Evolutionary conservation across 2,797 vertebrate genomes (phyloP), one percentile per base, ranked within the genome.

Genomic region (Leuciscus waleckii): DNA sequence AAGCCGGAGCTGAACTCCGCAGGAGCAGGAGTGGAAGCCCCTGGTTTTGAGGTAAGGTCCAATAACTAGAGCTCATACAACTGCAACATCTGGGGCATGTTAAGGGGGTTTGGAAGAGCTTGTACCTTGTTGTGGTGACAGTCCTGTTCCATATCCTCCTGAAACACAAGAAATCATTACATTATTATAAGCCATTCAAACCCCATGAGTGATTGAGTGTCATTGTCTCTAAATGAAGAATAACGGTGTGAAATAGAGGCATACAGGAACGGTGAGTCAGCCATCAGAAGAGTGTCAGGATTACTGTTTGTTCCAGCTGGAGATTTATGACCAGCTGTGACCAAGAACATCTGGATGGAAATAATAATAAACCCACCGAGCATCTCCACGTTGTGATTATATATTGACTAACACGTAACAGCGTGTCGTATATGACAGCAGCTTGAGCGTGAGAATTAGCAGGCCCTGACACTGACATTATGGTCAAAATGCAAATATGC

Each of bases 91-190:
- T 6, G 23, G 49, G 8, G 32, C 29, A 49, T 43, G 21, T 75
- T 2, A 29, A 23, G 21, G 19, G 26, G 63, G 29, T 2, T 71
- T 4, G 7, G n/a, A 19, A 83, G 43, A 13, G 9, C 0, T 46
- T 46, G 5, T 93, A 96, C 95, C 95, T 95, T 96, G 95, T 79
- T 95, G 95, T 84, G 93, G 93, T 89, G 95, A 93, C 89, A 95
- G 90, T 29, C 87, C 91, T 4, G 92, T 91, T 8, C 91, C 93
- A 63, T 94, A 95, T 91, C 91, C 94, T 90, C 92, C 93, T 94
- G 65, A 91, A 41, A 83, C 73, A 92, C 70, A 91, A 65, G 90
- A 90, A 70, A 87, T 29, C 14, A 65, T 29, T 84, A 43, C 3
- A 70, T 78, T 11, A 76, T 13, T 9, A 49, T 80, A 32, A 54